Base-by-base conservation (phyloP, 2,797 vertebrate species). In the Artibeus jamaicensis region DNA sequence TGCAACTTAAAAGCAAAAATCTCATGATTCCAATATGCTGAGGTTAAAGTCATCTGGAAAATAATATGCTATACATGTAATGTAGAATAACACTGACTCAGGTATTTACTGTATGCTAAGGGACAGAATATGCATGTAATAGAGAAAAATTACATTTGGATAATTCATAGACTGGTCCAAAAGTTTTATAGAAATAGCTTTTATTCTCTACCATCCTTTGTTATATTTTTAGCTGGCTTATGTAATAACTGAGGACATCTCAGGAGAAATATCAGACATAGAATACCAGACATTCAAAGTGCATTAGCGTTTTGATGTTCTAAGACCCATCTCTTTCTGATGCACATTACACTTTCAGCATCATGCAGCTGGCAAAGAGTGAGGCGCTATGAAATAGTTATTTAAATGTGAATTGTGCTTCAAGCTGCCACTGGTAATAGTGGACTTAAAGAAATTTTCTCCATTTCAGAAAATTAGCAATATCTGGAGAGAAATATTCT, bases 351-450 rank as follows among this genome's bases (percentile, higher is more conserved):
- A 59, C 68, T 68, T 93, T 92, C 87, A 81, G 76, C 3, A 79
- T 62, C 16, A 0, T 22, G n/a, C n/a, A 96, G 10, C 82, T 89
- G 37, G 37, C 11, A 89, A 92, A 97, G 37, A 9, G 79, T n/a
- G 44, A 96, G 94, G 74, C 12, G n/a, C 9, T 53, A 37, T 26
- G 87, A 89, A 97, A 62, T 10, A 89, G 42, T 9, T 93, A 96
- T 53, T 97, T 94, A 97, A 95, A 73, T 11, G 62, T 48, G 96
- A 97, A 97, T 95, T 73, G 18, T 10, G 88, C 84, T 70, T 34
- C 74, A 86, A 94, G 19, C 34, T 90, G 65, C 32, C 82, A 67
- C 6, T 65, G 78, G 15, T 93, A 15, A 62, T 18, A 91, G 42
- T 3, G 0, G 55, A 87, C 39, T 91, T 89, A 87, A 92, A 26